Base-by-base conservation (phyloP, 2,113 vertebrate species). In the Bothrops jararaca region DNA sequence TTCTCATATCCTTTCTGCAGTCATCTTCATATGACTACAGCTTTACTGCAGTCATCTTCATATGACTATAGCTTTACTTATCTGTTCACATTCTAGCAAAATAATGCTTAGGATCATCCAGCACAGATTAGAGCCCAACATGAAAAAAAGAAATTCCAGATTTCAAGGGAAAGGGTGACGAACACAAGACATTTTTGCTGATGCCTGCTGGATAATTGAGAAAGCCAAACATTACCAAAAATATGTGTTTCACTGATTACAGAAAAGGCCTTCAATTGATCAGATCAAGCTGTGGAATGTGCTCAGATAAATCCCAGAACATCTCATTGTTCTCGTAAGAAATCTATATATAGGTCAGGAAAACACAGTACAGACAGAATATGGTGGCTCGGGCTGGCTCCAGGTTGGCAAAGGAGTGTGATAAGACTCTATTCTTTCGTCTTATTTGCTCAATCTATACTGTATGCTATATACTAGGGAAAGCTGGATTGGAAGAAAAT, bases 31-130 rank as follows among this genome's bases (percentile, higher is more conserved):
- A 34, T 93, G 94, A 93, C 93, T 90, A 90, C 18, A 89, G 85
- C 88, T 95, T 95, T 94, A 96, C 95, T 96, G n/a, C n/a, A n/a
- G n/a, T n/a, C 93, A 93, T 94, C 90, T 92, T 89, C 53, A 91
- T 53, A 34, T 93, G 94, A 93, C 93, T 90, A 90, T 13, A 89
- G 85, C 88, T 95, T 95, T 94, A 96, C 95, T 96, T 94, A 85
- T 18, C 54, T 48, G 22, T 24, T 48, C 45, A 48, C 42, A 48
- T 9, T 50, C 64, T 34, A 34, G 29, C 29, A 74, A 74, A 69
- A 74, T 74, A 74, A 74, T 74, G n/a, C 29, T 74, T n/a, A 74
- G 64, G 64, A 74, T 74, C 64, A 1, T 74, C 29, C 64, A 74
- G n/a, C 29, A 74, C 29, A 74, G 64, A 15, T 74, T 74, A 74